Evolutionary conservation across 2,113 vertebrate species (phyloP).

Genomic region (Morone chrysops): DNA sequence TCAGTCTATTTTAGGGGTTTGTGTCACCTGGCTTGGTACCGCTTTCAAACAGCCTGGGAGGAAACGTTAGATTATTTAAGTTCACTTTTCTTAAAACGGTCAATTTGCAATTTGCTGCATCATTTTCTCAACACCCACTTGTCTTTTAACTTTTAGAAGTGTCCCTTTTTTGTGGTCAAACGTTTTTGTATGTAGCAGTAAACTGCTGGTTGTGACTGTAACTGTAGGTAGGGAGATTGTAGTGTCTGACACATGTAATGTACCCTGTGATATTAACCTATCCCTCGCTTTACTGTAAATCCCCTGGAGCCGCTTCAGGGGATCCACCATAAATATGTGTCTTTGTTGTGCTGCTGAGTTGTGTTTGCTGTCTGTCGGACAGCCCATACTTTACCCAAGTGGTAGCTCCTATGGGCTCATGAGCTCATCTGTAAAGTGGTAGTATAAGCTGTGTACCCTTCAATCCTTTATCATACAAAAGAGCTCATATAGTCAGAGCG

Average conservation of each 20-base stretch:
- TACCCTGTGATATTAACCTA: no score
- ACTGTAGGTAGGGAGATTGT: not conserved
- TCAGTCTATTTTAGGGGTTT: slow-evolving; percentile 48
- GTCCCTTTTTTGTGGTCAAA: not conserved
- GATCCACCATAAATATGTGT: not conserved
- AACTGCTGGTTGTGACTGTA: not conserved
- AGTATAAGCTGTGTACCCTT: not conserved
- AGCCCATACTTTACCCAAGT: not conserved
- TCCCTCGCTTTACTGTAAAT: not conserved
- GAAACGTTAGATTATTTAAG: not conserved
- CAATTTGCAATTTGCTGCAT: no score
- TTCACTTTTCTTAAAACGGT: not conserved
- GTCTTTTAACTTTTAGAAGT: not conserved
- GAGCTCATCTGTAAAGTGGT: slow-evolving; percentile 42
- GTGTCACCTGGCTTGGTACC: slow-evolving; percentile 29
- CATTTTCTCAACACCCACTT: not conserved
- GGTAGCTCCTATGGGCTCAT: slow-evolving; percentile 1
- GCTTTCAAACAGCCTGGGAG: not conserved
- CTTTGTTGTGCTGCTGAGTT: not conserved
- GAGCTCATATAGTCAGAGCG: not conserved
- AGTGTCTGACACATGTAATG: not conserved
- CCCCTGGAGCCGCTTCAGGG: not conserved
- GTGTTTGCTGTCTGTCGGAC: not conserved
- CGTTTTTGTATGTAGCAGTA: not conserved
- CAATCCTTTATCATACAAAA: not conserved